Evolutionary conservation across 2,113 vertebrate species (phyloP).

Genomic region (Planiliza haematocheilus): DNA sequence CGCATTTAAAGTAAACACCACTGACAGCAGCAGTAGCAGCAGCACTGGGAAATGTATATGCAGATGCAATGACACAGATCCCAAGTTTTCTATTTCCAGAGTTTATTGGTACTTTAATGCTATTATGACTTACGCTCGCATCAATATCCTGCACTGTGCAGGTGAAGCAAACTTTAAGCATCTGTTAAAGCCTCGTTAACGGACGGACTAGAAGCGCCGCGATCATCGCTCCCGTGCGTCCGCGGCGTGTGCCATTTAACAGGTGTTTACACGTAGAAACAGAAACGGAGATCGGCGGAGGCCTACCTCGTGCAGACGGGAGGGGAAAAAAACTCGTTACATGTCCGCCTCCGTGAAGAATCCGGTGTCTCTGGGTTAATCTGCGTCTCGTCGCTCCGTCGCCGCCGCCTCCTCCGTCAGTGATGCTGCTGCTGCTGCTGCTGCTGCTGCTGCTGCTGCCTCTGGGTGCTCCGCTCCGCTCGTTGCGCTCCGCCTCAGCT

Average conservation of each 20-base stretch:
- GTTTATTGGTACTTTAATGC: no score
- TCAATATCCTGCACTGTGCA: background rate
- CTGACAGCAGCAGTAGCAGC: background rate
- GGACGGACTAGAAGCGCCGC: background rate
- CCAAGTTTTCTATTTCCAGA: no score
- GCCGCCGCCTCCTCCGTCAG: background rate
- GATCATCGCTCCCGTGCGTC: background rate
- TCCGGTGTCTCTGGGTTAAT: background rate
- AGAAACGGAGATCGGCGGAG: background rate
- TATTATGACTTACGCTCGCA: no score
- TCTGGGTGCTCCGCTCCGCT: no score
- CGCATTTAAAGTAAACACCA: no score
- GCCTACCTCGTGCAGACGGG: constrained; percentile 46
- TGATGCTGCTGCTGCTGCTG: background rate
- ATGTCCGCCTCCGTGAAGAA: constrained; percentile 19
- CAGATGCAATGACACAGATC: no score
- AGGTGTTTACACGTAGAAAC: background rate
- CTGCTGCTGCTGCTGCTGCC: background rate
- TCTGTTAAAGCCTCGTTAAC: background rate
- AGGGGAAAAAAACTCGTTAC: background rate
- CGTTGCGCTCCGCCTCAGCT: constrained; percentile 52
- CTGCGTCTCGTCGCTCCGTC: background rate
- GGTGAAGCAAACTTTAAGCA: constrained; percentile 34
- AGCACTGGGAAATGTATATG: no score
- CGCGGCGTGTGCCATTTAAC: background rate